A percentile compares a stretch with the other conserved stretches of the same genome.
Conservation (phyloP, 2,888 invertebrate species). For the Diloba caeruleocephala region DNA sequence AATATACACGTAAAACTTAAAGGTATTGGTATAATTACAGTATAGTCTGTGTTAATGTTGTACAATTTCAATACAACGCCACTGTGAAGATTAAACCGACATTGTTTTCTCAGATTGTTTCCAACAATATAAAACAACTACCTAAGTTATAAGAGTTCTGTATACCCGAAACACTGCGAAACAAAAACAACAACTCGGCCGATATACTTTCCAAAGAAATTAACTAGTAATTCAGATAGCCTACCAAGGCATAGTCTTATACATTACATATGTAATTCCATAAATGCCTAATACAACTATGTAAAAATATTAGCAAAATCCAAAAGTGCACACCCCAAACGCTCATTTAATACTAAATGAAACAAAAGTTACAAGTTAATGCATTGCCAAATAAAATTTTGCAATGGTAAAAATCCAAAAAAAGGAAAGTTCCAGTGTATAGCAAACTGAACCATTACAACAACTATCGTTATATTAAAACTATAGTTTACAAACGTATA, state of each 20-base stretch:
- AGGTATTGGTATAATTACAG: constrained; percentile 10
- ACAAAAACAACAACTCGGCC: constrained; percentile 37
- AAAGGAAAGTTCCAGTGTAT: too few species aligned
- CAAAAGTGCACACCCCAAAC: too few species aligned
- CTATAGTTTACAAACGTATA: too few species aligned
- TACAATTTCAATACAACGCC: constrained; percentile 18
- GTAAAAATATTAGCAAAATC: too few species aligned
- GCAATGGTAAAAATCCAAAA: too few species aligned
- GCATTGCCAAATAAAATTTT: too few species aligned
- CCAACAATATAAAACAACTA: constrained; percentile 38
- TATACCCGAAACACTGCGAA: constrained; percentile 27
- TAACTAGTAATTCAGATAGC: constrained; percentile 25
- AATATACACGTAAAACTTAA: constrained; percentile 6
- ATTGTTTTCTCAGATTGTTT: constrained; percentile 44
- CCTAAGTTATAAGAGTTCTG: constrained; percentile 32
- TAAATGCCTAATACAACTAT: too few species aligned
- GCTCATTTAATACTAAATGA: too few species aligned
- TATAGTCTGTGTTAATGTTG: constrained; percentile 9
- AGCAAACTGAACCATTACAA: too few species aligned
- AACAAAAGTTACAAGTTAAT: too few species aligned
- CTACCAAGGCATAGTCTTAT: neutral
- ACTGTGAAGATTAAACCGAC: constrained; percentile 28
- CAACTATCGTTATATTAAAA: too few species aligned
- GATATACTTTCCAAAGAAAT: constrained; percentile 42
- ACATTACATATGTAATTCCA: neutral